Percentiles rank a stretch among this genome's conserved stretches.
Conservation (phyloP, 2,888 invertebrate genomes). For the Cabera pusaria region DNA sequence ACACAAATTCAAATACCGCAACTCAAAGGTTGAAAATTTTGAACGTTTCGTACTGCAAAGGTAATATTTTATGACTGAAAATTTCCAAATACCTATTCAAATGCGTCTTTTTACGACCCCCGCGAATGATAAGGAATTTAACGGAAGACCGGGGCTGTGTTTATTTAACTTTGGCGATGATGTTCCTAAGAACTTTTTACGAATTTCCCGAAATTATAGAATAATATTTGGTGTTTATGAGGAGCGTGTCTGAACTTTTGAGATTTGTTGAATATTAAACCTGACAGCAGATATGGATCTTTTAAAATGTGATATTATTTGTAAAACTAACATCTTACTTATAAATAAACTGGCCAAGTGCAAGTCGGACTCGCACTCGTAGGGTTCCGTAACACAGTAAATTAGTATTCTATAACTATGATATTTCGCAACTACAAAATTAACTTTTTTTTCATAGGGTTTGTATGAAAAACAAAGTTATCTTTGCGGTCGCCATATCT, state of each 20-base stretch:
- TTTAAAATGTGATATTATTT: too few species aligned
- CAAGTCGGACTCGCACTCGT: too few species aligned
- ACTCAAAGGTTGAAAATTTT: constrained; percentile 21
- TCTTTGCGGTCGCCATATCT: too few species aligned
- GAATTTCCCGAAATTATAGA: constrained; percentile 6
- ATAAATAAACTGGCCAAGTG: too few species aligned
- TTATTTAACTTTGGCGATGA: constrained; percentile 30
- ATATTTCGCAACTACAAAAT: too few species aligned
- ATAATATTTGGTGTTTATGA: constrained; percentile 1
- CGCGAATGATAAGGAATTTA: constrained; percentile 36
- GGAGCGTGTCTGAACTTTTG: neutral
- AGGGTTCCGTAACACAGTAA: too few species aligned
- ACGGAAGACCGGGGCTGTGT: constrained; percentile 29
- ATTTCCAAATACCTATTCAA: constrained; percentile 33
- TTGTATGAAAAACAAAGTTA: too few species aligned
- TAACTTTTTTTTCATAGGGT: too few species aligned
- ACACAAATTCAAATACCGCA: constrained; percentile 21
- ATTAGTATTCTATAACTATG: too few species aligned
- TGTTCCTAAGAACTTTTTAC: constrained; percentile 19
- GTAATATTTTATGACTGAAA: constrained; percentile 27
- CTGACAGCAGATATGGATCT: too few species aligned
- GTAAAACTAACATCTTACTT: too few species aligned
- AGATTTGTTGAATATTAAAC: too few species aligned
- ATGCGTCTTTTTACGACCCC: constrained; percentile 35
- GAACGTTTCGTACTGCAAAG: constrained; percentile 23